Evolutionary conservation across 2,888 invertebrate genomes (phyloP).

Genomic region (Ferdinandea cuprea): DNA sequence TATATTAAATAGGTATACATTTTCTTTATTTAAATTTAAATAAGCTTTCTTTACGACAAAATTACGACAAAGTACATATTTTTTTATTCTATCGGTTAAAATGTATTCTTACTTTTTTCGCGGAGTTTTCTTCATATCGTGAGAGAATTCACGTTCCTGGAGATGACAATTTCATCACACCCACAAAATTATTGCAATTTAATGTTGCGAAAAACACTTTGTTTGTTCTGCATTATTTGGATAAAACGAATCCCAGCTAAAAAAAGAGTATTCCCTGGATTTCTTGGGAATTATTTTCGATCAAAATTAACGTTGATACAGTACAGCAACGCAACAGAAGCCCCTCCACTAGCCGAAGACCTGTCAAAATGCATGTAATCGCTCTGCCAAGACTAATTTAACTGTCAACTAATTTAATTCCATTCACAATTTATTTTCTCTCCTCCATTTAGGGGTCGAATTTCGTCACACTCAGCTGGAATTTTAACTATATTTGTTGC

Average conservation of each 20-base stretch:
- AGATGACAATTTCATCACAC: constrained; percentile 29
- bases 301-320: constrained; percentile 15
- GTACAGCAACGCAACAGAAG: constrained; percentile 5
- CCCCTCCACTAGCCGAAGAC: not conserved
- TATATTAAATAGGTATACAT: not conserved
- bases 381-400: constrained; percentile 9
- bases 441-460: constrained; percentile 27
- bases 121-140: constrained; percentile 37
- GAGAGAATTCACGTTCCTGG: not conserved
- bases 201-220: not conserved
- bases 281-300: constrained; percentile 12
- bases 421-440: constrained; percentile 37
- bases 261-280: constrained; percentile 30
- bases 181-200: not conserved
- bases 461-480: constrained; percentile 34
- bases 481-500: not conserved
- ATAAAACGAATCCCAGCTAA: constrained; percentile 32
- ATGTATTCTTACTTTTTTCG: constrained; percentile 53
- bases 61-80: too few relatives aligned
- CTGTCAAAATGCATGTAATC: constrained; percentile 34
- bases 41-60: not conserved
- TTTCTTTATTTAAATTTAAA: not conserved
- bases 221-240: constrained; percentile 15
- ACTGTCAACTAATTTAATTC: constrained; percentile 47
- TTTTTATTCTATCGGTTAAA: too few relatives aligned